A percentile compares a stretch with the other conserved stretches of the same genome.
Conservation (phyloP, 2,797 vertebrate species). For the Sebastes miniatus region DNA sequence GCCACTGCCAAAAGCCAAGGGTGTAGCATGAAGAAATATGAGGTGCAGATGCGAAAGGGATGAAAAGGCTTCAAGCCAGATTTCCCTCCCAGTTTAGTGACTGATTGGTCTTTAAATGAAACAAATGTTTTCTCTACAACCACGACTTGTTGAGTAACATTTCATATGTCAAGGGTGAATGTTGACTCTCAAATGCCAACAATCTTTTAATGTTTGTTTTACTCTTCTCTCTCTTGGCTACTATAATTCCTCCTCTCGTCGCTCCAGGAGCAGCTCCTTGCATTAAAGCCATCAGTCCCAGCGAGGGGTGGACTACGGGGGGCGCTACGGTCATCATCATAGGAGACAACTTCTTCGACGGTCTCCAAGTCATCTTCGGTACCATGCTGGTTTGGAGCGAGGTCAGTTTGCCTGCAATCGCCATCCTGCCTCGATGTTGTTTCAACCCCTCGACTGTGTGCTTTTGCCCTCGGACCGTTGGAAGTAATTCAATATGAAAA, state of each 20-base stretch:
- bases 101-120: conserved; percentile 10
- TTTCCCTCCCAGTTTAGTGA: conserved; percentile 13
- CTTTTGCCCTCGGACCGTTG: conserved; percentile 46
- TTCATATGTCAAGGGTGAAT: neutral
- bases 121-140: conserved; percentile 9
- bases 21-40: conserved; percentile 32
- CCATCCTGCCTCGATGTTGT: conserved; percentile 46
- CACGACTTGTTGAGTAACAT: neutral
- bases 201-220: conserved; percentile 1
- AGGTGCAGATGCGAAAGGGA: conserved; percentile 35
- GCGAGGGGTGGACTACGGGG: conserved; percentile 99
- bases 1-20: conserved; percentile 8
- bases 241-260: neutral
- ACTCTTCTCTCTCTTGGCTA: neutral
- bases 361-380: conserved; percentile 99
- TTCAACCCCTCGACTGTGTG: conserved; percentile 49
- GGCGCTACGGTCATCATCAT: conserved; percentile 99
- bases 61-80: conserved; percentile 21
- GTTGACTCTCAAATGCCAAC: neutral
- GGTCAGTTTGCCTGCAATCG: conserved; percentile 81
- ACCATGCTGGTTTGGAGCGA: conserved; percentile 99
- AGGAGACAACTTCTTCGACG: conserved; percentile 99
- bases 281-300: conserved; percentile 99
- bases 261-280: conserved; percentile 93
- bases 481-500: conserved; percentile 66